A percentile compares a stretch with the other conserved stretches of the same genome.
These are phyloP conservation scores for Rhegmatorhina hoffmannsi DNA, from an alignment of 2,113 vertebrate species.

Conservation along the genomic window DNA sequence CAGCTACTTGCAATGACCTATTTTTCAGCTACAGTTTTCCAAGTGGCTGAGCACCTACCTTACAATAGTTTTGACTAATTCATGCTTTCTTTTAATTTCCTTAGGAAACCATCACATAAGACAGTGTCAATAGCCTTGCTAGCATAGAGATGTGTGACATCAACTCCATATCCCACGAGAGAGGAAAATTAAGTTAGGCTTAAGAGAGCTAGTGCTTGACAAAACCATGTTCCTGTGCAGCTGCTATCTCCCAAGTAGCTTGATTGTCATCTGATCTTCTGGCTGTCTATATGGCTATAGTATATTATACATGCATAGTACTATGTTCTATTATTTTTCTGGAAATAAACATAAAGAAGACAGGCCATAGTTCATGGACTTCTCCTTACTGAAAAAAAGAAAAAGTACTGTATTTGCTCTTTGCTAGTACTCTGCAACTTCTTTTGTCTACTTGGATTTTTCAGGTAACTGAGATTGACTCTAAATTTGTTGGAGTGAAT, in stretches of 20 bases:
- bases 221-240: neutral
- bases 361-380: neutral
- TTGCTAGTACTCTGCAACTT: neutral
- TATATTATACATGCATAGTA: neutral
- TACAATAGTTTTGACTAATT: neutral
- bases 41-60: neutral
- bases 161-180: neutral
- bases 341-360: neutral
- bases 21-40: neutral
- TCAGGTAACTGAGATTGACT: neutral
- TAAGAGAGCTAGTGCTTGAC: neutral
- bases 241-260: neutral
- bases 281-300: neutral
- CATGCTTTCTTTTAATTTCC: neutral
- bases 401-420: neutral
- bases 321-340: neutral
- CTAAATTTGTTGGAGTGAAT: neutral
- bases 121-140: neutral
- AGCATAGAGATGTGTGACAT: neutral
- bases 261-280: neutral
- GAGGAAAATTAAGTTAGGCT: neutral
- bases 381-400: neutral
- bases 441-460: neutral
- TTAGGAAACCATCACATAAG: neutral
- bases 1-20: neutral